A percentile compares a stretch with the other conserved stretches of the same genome.
These are phyloP conservation scores for Umimayanthus chanpuru DNA, from an alignment of 92 coral and sea anemone species.

Conservation along the genomic window DNA sequence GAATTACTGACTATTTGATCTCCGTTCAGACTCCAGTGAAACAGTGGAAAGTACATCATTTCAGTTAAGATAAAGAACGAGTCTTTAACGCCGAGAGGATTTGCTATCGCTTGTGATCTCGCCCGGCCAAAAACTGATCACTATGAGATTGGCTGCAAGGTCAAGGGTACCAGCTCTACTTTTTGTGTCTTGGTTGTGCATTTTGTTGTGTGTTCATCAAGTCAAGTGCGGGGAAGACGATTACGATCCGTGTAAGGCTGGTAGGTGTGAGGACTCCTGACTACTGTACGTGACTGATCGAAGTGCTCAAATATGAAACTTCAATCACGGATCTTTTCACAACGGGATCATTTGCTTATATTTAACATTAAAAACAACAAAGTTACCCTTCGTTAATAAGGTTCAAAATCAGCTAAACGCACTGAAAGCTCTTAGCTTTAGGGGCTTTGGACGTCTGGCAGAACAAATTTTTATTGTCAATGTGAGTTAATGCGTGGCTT, in stretches of 20 bases:
- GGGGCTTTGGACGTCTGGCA: too few relatives aligned
- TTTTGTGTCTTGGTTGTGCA: constrained; percentile 21
- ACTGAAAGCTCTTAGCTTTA: neutral
- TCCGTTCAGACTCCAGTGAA: neutral
- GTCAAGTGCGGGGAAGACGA: constrained; percentile 70
- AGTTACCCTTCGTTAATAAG: neutral
- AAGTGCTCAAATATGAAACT: neutral
- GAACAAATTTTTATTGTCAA: too few relatives aligned
- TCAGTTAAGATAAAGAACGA: neutral
- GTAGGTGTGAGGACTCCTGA: constrained; percentile 50
- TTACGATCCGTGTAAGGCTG: constrained; percentile 98
- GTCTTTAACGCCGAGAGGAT: neutral
- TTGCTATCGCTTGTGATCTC: neutral
- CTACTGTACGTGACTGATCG: neutral
- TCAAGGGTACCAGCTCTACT: neutral
- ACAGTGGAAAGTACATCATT: neutral
- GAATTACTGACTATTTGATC: neutral
- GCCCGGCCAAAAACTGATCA: neutral
- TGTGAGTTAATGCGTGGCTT: too few relatives aligned
- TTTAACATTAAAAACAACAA: too few relatives aligned
- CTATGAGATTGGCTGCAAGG: neutral
- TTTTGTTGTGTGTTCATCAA: constrained; percentile 6
- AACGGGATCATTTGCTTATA: neutral
- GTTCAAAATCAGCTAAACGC: neutral
- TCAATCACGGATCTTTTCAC: neutral